phyloP scores from a whole-genome alignment of 2,888 invertebrate species.

The Carabus problematicus region DNA sequence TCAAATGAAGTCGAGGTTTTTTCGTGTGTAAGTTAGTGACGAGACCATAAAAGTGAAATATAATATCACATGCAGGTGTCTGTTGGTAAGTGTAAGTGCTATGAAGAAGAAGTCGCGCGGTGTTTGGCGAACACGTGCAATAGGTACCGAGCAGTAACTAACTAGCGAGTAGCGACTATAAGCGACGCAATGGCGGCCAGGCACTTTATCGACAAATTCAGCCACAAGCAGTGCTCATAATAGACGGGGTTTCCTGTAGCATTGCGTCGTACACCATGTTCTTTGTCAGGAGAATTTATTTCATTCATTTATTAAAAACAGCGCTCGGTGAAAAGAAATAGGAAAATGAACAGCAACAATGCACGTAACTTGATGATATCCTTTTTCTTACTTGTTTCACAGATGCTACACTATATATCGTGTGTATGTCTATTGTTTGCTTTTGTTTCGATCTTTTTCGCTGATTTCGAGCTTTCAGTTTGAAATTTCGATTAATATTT shows the following conservation, averaged over 20 bases:
- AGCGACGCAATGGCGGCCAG: constrained; percentile 1
- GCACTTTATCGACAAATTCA: constrained; percentile 14
- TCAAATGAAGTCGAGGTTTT: too few relatives aligned
- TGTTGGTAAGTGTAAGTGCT: constrained; percentile 3
- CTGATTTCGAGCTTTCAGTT: too few relatives aligned
- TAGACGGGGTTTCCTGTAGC: constrained; percentile 12
- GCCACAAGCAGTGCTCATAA: constrained; percentile 15
- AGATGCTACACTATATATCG: too few relatives aligned
- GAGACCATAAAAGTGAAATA: neutral
- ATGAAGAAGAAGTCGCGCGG: neutral
- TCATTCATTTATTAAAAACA: constrained; percentile 16
- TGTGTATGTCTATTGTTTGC: too few relatives aligned
- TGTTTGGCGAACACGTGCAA: too few relatives aligned
- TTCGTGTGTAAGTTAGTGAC: neutral
- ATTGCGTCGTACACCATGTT: constrained; percentile 18
- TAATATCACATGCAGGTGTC: constrained; percentile 14
- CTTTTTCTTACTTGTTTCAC: neutral
- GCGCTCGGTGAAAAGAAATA: neutral
- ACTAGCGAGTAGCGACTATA: neutral
- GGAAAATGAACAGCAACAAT: constrained; percentile 15
- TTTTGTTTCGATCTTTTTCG: too few relatives aligned
- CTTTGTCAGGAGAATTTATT: constrained; percentile 15
- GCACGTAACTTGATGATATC: constrained; percentile 13
- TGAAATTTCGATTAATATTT: too few relatives aligned
- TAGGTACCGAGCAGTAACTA: neutral